A percentile compares a stretch with the other conserved stretches of the same genome.
Conservation (phyloP, 2,797 vertebrate genomes). For the Pelobates cultripes region DNA sequence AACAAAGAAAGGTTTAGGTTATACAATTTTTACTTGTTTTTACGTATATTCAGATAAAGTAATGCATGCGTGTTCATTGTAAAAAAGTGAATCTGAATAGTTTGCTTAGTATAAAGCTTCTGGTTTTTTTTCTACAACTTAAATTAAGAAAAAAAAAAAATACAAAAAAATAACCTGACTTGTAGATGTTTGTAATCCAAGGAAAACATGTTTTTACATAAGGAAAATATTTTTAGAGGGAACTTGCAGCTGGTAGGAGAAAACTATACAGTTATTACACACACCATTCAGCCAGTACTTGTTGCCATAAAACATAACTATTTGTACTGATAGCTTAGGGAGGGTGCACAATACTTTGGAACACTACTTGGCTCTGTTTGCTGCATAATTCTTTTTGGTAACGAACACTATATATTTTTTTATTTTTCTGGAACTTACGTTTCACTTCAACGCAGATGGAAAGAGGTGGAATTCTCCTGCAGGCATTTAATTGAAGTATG, state of each 20-base stretch:
- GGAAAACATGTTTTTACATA: conserved; percentile 53
- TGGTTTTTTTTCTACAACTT: too few relatives aligned
- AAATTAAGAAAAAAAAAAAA: conserved; percentile 5
- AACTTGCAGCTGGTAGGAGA: conserved; percentile 43
- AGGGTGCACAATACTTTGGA: conserved; percentile 23
- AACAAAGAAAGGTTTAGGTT: too few relatives aligned
- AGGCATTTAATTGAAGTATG: not conserved
- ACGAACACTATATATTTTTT: conserved; percentile 29
- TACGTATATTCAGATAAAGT: too few relatives aligned
- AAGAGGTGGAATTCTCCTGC: conserved; percentile 21
- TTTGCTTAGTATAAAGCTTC: too few relatives aligned
- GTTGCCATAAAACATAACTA: conserved; percentile 44
- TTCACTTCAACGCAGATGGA: conserved; percentile 10
- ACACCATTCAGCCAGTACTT: conserved; percentile 27
- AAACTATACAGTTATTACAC: conserved; percentile 50
- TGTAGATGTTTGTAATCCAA: conserved; percentile 41
- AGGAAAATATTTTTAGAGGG: conserved; percentile 44
- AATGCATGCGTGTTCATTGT: too few relatives aligned
- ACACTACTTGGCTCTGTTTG: conserved; percentile 16
- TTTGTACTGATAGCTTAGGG: conserved; percentile 49
- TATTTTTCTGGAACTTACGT: conserved; percentile 17
- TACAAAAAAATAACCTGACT: conserved; percentile 3
- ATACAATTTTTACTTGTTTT: too few relatives aligned
- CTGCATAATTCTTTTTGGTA: conserved; percentile 5
- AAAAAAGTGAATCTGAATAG: too few relatives aligned